These are phyloP conservation scores for Helobdella robusta DNA, from an alignment of 2,888 invertebrate genomes.

Conservation along the genomic window DNA sequence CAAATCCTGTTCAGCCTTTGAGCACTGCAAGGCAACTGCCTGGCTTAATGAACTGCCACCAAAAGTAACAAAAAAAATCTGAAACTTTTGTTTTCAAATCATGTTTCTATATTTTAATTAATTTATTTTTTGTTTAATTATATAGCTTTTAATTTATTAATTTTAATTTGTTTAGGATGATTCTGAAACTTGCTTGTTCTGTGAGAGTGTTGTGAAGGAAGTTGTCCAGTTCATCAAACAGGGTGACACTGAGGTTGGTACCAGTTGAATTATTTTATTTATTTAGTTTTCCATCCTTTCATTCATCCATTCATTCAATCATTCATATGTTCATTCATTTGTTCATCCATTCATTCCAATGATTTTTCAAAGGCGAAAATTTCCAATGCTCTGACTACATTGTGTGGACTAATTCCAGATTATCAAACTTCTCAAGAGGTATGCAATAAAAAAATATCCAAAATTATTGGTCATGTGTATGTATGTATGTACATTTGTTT, in stretches of 20 bases:
- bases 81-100: background rate
- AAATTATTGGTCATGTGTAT: no score
- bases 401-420: no score
- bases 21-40: conserved; percentile 36
- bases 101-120: conserved; percentile 1
- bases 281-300: background rate
- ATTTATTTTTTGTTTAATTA: background rate
- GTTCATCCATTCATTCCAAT: no score
- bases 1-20: conserved; percentile 34
- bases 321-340: no score
- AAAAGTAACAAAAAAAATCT: conserved; percentile 13
- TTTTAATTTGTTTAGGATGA: conserved; percentile 1
- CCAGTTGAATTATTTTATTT: background rate
- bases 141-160: background rate
- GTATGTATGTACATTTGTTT: no score
- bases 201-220: conserved; percentile 16
- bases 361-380: no score
- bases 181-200: conserved; percentile 11
- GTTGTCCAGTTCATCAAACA: background rate
- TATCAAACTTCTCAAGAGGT: no score
- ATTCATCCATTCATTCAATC: background rate
- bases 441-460: no score
- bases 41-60: conserved; percentile 33
- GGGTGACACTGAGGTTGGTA: conserved; percentile 4
- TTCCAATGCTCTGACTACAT: no score